Evolutionary conservation across 2,888 invertebrate genomes (phyloP), one percentile per base, ranked within the genome.

Genomic region (Embidobia sp.): DNA sequence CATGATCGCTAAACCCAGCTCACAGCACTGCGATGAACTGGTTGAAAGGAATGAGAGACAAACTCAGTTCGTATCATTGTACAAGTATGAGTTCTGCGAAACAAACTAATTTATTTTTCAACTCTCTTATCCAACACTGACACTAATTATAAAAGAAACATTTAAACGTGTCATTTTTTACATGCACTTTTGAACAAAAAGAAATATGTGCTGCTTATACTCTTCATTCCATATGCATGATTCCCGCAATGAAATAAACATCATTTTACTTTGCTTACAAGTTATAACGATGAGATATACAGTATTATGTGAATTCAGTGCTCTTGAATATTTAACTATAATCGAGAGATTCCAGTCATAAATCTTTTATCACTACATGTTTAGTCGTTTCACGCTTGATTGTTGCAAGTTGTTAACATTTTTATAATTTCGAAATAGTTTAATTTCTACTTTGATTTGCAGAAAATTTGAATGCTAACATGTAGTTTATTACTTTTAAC

Each of bases 1-100:
- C 75, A 75, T 35, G 59, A 61, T 78, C 49, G 55, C 55, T 78
- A 72, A 76, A 67, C 42, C 73, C 46, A 11, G 55, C 42, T 66
- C 51, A 49, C 64, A 44, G 19, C 16, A 33, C 16, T 15, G 49
- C 59, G 55, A 74, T 78, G 63, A 74, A 69, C 51, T 59, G 8
- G 13, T 13, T 22, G 26, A 49, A 64, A 53, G 33, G 27, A 44
- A 66, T 16, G 53, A 66, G 49, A 42, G 44, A 66, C 42, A 44
- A 16, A 64, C 42, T 4, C 10, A 63, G 40, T 18, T 46, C 7
- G 11, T 19, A 10, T 19, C 26, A 59, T 63, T 63, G 29, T 40
- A 46, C 31, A n/a, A 11, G 10, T n/a, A 27, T 15, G 26, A 59
- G 42, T 42, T 42, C 19, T n/a, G 19, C n/a, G 16, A 42, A 49